Conservation (phyloP, 2,797 vertebrate genomes). For the Danionella dracula region DNA sequence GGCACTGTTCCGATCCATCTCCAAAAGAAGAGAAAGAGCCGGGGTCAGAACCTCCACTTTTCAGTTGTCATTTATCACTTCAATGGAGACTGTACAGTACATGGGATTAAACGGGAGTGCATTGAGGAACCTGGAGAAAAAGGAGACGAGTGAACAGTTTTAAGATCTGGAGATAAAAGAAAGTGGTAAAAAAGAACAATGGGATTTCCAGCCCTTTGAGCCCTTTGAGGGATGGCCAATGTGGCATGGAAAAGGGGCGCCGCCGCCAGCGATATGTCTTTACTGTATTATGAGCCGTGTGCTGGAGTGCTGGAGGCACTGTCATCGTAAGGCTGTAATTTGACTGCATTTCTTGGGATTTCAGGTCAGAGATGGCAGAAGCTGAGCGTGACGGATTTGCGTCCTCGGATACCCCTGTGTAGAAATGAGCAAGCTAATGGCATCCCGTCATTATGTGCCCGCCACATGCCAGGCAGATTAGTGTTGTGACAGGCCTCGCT, state of each 20-base stretch:
- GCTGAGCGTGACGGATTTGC: neutral
- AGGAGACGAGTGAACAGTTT: constrained; percentile 3
- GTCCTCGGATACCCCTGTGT: constrained; percentile 18
- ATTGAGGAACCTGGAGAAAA: constrained; percentile 17
- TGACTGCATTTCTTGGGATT: neutral
- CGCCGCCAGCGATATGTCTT: constrained; percentile 10
- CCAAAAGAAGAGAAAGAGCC: constrained; percentile 25
- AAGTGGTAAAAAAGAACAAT: constrained; percentile 25
- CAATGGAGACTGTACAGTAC: constrained; percentile 28
- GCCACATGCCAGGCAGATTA: constrained; percentile 28
- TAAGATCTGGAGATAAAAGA: constrained; percentile 26
- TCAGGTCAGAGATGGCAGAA: neutral
- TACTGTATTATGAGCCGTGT: constrained; percentile 19
- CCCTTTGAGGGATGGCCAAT: neutral
- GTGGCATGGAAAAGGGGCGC: neutral
- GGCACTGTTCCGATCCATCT: constrained; percentile 34
- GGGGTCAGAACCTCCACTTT: constrained; percentile 39
- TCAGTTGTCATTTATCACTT: constrained; percentile 29
- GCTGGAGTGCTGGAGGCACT: constrained; percentile 3
- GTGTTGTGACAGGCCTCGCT: constrained; percentile 40
- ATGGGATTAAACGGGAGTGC: constrained; percentile 16
- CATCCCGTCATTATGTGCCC: constrained; percentile 29
- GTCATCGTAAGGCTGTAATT: constrained; percentile 5
- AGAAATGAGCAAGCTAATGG: constrained; percentile 27
- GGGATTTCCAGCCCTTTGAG: constrained; percentile 24